A percentile compares a stretch with the other conserved stretches of the same genome.
Conservation (phyloP, 1,140 invertebrate genomes). For the Apis laboriosa region DNA sequence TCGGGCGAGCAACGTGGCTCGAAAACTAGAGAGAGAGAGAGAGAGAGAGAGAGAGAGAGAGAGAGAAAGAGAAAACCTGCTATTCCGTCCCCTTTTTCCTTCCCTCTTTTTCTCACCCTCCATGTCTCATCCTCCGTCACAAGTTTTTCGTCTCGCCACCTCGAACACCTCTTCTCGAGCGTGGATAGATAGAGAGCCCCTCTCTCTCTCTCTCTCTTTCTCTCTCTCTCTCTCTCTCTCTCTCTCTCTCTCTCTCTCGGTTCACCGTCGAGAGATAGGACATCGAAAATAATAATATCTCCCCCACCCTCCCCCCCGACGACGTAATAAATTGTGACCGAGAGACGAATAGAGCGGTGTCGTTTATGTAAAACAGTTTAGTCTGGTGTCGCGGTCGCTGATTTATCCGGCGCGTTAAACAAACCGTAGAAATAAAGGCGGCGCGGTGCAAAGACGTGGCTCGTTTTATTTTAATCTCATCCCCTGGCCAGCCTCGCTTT, state of each 20-base stretch:
- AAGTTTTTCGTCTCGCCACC: no score
- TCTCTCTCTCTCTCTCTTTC: no score
- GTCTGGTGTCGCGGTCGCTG: constrained; percentile 24
- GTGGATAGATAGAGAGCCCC: no score
- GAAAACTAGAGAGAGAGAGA: no score
- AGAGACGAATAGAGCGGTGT: constrained; percentile 20
- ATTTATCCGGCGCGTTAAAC: constrained; percentile 38
- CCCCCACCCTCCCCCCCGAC: background rate
- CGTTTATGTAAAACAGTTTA: constrained; percentile 41
- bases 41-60: no score
- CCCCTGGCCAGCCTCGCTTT: background rate
- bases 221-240: no score
- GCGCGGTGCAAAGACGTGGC: background rate
- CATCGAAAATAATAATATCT: constrained; percentile 19
- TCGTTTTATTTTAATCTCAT: constrained; percentile 39
- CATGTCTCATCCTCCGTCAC: background rate
- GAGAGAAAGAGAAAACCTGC: no score
- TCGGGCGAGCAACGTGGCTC: no score
- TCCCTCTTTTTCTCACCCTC: no score
- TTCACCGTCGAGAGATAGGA: background rate
- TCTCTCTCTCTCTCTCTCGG: no score
- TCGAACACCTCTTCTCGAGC: no score
- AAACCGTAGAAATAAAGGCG: constrained; percentile 34
- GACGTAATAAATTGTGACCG: constrained; percentile 12
- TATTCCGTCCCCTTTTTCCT: no score